These are phyloP conservation scores for Scaptodrosophila lebanonensis DNA, from an alignment of 1,140 invertebrate genomes.

Conservation along the genomic window DNA sequence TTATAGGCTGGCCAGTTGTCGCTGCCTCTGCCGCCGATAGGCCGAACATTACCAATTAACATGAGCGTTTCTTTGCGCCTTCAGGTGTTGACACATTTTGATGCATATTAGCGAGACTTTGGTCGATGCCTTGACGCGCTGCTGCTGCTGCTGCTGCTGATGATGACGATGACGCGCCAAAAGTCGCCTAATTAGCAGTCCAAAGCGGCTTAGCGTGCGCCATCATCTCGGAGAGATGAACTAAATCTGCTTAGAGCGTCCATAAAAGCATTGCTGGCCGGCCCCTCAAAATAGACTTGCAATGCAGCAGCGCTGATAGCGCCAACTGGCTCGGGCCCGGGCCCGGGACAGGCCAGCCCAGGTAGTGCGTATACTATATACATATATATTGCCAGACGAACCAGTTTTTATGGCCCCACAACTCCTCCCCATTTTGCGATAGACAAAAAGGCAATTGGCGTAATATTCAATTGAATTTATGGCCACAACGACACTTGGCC, in stretches of 20 bases:
- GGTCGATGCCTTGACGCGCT: background rate
- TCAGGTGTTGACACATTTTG: slow-evolving; percentile 72
- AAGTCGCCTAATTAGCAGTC: slow-evolving; percentile 69
- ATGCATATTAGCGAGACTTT: slow-evolving; percentile 56
- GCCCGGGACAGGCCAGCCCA: no score
- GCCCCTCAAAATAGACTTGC: slow-evolving; percentile 7
- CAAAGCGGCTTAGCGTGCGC: slow-evolving; percentile 57
- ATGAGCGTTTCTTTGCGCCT: slow-evolving; percentile 29
- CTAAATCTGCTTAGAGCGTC: slow-evolving; percentile 53
- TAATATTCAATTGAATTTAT: slow-evolving; percentile 77
- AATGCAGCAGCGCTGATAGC: slow-evolving; percentile 15
- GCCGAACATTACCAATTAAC: slow-evolving; percentile 64
- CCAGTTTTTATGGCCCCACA: slow-evolving; percentile 31
- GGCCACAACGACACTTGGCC: slow-evolving; percentile 72
- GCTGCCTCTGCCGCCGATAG: no score
- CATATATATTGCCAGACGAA: background rate
- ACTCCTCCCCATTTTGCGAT: slow-evolving; percentile 60
- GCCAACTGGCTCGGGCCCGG: no score
- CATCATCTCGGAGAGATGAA: slow-evolving; percentile 56
- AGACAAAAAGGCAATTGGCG: slow-evolving; percentile 75
- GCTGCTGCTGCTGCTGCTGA: background rate
- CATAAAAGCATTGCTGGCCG: background rate
- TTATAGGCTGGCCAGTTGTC: no score
- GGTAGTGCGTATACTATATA: background rate
- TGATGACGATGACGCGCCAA: slow-evolving; percentile 30